phyloP scores from a whole-genome alignment of 2,113 vertebrate genomes.

The Mustelus asterias region DNA sequence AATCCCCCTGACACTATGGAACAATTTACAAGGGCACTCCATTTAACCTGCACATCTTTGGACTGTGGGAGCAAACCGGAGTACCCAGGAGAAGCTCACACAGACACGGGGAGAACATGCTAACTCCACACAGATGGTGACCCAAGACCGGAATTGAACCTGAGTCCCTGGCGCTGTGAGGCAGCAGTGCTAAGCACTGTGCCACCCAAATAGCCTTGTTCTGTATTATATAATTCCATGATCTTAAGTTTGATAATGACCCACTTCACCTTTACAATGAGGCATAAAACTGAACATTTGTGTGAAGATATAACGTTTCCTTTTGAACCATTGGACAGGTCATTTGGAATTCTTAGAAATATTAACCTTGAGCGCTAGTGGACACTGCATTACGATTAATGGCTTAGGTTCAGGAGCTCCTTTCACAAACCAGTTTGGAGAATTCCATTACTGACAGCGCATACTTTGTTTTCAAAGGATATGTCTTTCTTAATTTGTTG shows the following conservation, averaged over 20 bases:
- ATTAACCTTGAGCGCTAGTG: neutral
- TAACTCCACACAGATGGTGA: no score
- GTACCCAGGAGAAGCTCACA: no score
- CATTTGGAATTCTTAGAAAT: neutral
- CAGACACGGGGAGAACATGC: no score
- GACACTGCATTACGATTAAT: neutral
- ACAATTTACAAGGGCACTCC: no score
- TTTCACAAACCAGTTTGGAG: neutral
- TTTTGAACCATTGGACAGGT: neutral
- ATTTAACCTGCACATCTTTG: no score
- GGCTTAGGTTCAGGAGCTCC: neutral
- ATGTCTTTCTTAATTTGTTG: neutral
- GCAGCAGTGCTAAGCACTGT: no score
- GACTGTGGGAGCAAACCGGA: no score
- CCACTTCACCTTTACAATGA: neutral
- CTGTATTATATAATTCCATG: no score
- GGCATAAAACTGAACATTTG: neutral
- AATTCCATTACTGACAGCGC: neutral
- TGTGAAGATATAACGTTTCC: neutral
- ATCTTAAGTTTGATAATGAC: neutral
- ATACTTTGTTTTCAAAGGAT: neutral
- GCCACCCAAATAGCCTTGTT: no score
- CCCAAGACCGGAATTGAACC: no score
- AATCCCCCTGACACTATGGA: no score
- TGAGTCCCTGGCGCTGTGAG: no score